Percentiles rank a stretch among this genome's conserved stretches.
Evolutionary conservation across 1,140 invertebrate genomes (phyloP).

Genomic region (Caenorhabditis briggsae): DNA sequence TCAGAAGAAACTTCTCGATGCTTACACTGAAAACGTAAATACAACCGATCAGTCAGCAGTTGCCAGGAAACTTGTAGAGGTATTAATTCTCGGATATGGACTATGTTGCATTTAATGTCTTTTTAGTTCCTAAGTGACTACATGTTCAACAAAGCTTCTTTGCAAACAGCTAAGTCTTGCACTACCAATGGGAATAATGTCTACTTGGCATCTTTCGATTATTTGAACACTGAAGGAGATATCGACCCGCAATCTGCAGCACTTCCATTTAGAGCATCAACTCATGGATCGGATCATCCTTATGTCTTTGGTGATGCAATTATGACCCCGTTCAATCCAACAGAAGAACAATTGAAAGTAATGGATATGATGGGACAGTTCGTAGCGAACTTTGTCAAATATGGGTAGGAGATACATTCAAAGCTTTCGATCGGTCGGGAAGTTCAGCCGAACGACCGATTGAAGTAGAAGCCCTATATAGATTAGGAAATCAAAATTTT

Average conservation of each 20-base stretch:
- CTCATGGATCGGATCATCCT: neutral
- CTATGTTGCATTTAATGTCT: neutral
- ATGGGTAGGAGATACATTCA: neutral
- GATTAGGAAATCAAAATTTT: too few species aligned
- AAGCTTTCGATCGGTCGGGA: too few species aligned
- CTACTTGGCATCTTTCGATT: neutral
- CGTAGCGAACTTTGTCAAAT: neutral
- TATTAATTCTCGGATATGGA: neutral
- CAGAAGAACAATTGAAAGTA: neutral
- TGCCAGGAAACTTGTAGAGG: constrained; percentile 19
- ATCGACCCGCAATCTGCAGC: neutral
- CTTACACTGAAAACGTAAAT: constrained; percentile 27
- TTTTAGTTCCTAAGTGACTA: constrained; percentile 45
- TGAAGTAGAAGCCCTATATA: too few species aligned
- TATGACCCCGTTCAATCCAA: neutral
- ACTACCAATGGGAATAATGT: neutral
- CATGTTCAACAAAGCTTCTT: neutral
- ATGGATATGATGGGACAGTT: neutral
- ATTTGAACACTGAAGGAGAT: neutral
- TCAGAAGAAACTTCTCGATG: constrained; percentile 48
- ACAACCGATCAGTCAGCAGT: neutral
- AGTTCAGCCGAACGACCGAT: too few species aligned
- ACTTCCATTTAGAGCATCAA: neutral
- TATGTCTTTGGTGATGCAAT: constrained; percentile 3
- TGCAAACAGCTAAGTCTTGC: neutral